Base-by-base conservation (phyloP, 1,140 invertebrate genomes). In the Ridgeia piscesae region DNA sequence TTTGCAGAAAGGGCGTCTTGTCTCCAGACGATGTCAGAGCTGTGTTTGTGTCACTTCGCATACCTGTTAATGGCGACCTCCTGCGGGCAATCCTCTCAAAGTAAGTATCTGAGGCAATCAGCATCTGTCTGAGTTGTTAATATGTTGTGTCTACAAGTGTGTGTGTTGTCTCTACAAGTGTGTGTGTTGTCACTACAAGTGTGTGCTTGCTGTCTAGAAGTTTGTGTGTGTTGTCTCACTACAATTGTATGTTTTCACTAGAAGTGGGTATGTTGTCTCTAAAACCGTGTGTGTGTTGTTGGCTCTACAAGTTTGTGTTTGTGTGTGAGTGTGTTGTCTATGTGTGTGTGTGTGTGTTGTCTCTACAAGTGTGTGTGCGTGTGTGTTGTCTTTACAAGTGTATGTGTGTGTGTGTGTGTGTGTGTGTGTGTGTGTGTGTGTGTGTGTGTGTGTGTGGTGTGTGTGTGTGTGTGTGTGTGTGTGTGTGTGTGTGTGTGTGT, bases 21-120 rank as follows among this genome's bases (percentile, higher is more conserved):
- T 93, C 94, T 89, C 34, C 93, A 91, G 94, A 96, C 1, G 92
- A 92, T 1, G 92, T 96, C 50, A 94, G 94, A 90, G 95, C 93
- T 88, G 94, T 95, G 35, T 95, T 95, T 92, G 90, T 94, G 58
- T 94, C 95, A 21, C 94, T 95, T 33, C 94, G 95, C 93, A 94
- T 95, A 35, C 95, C 95, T 34, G 91, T 95, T 48, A 94, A 95
- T 35, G 95, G 95, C 93, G 95, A 96, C 91, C 92, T 96, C 48
- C 92, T 95, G 17, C 93, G 95, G 93, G 94, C 95, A 50, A 92
- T 94, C 6, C 88, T 94, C 6, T 33, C 91, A 34, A 92, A 92
- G 93, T 94, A 92, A 93, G 89, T 92, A 77, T 31, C 27, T 77
- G 58, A 21, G n/a, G n/a, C n/a, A n/a, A n/a, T n/a, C n/a, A n/a